phyloP scores from a whole-genome alignment of 1,140 invertebrate genomes.

The Hesperophylax magnus region DNA sequence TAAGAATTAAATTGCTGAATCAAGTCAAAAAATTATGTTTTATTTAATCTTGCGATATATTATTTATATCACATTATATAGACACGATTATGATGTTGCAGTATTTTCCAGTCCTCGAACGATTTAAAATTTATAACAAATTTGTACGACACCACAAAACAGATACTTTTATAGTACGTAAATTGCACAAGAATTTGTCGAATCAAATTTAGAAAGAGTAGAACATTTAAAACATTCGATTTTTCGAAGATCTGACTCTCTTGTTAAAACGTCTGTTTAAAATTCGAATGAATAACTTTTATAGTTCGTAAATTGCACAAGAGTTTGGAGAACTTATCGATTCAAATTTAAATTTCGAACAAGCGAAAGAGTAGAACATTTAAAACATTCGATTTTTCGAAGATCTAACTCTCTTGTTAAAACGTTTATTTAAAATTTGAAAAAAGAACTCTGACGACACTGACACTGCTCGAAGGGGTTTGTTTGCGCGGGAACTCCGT shows the following conservation, averaged over 20 bases:
- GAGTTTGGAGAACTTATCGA: too few relatives aligned
- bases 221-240: neutral
- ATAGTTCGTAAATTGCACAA: too few relatives aligned
- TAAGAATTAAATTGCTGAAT: neutral
- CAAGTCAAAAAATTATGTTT: neutral
- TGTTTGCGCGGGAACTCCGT: conserved; percentile 39
- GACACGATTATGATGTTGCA: neutral
- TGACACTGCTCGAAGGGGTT: conserved; percentile 25
- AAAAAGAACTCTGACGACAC: conserved; percentile 20
- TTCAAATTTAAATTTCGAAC: neutral
- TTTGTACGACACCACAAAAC: neutral
- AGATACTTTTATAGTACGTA: conserved; percentile 13
- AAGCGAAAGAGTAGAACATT: neutral
- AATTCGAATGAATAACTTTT: conserved; percentile 13
- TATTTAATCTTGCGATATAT: neutral
- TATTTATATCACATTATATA: neutral
- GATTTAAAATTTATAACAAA: neutral
- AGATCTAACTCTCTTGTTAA: neutral
- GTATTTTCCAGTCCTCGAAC: neutral
- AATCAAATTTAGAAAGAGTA: neutral
- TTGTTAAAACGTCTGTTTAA: conserved; percentile 7
- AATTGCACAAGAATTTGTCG: conserved; percentile 15
- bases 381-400: neutral
- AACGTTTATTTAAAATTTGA: conserved; percentile 19
- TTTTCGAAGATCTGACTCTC: neutral